Conservation (phyloP, 2,888 invertebrate species). For the Pemphredon lugubris region DNA sequence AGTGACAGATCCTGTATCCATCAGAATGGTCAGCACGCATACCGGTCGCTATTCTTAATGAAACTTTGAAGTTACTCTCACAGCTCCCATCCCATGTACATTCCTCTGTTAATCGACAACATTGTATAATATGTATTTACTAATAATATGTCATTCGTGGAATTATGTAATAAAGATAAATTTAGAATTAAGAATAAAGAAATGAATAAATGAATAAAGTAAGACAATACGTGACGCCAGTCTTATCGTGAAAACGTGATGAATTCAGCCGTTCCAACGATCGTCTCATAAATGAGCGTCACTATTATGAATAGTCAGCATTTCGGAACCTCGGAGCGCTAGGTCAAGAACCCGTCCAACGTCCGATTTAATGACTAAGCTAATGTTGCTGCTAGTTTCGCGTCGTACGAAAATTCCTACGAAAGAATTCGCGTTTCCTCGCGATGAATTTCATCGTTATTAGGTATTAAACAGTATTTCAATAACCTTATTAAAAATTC, state of each 20-base stretch:
- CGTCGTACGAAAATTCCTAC: neutral
- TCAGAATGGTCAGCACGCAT: slow-evolving; percentile 76
- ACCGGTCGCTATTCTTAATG: slow-evolving; percentile 69
- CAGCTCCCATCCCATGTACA: neutral
- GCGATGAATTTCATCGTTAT: too few species aligned
- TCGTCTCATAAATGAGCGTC: slow-evolving; percentile 28
- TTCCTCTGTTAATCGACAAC: neutral
- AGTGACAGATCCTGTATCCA: slow-evolving; percentile 76
- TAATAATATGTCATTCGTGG: neutral
- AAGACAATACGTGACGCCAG: neutral
- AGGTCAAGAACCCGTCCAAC: slow-evolving; percentile 65
- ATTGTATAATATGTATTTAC: neutral
- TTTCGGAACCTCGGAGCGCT: slow-evolving; percentile 50
- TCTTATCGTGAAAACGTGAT: neutral
- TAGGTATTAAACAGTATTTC: too few species aligned
- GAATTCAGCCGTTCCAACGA: slow-evolving; percentile 18
- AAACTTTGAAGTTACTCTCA: slow-evolving; percentile 1
- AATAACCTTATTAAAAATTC: too few species aligned
- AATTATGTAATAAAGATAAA: neutral
- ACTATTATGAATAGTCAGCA: slow-evolving; percentile 59
- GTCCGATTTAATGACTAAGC: slow-evolving; percentile 33
- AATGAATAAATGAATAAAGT: neutral
- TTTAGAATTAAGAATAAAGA: neutral
- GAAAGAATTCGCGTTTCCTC: neutral
- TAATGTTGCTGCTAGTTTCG: slow-evolving; percentile 41